Evolutionary conservation across 2,113 vertebrate species (phyloP), one percentile per base, ranked within the genome.

Genomic region (Microcebus lehilahytsara): DNA sequence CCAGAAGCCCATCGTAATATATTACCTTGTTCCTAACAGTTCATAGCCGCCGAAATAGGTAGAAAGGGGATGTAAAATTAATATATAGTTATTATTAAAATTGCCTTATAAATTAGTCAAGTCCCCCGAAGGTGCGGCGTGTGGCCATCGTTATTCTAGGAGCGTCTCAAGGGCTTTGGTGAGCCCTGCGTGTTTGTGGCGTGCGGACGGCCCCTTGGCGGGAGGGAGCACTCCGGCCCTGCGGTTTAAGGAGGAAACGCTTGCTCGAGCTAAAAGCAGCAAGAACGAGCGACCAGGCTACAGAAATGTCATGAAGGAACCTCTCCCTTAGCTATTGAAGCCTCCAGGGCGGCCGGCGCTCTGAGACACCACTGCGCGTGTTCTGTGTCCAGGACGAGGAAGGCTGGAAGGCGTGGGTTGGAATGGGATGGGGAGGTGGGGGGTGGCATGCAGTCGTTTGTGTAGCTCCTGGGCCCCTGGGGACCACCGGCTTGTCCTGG

Each of bases 51-150:
- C 71, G 93, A 97, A 97, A 97, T 96, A 98, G 97, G 92, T 97
- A 93, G 97, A 97, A 93, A 83, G 67, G 84, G 91, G 88, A 97
- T 96, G 84, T 97, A 97, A 98, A 97, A 98, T 98, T 97, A 98
- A 98, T 98, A 97, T 96, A 95, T 97, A 94, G 96, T 98, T 98
- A 98, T 98, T 97, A 98, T 97, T 98, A 89, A 98, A 98, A 98
- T 98, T 96, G 86, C 96, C 97, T 98, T 95, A 96, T 98, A 96
- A 98, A 98, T 98, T 97, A 98, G 95, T 98, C 93, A 98, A 96
- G 92, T 90, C 81, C 91, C 96, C 93, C 75, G 37, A 93, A 98
- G 96, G 96, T 93, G 64, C 95, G 74, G 42, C 97, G 83, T 72
- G 87, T 72, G 87, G 97, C 66, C 83, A 58, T 97, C 92, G 78